phyloP scores from a whole-genome alignment of 2,113 vertebrate genomes.

The Ursus arctos region DNA sequence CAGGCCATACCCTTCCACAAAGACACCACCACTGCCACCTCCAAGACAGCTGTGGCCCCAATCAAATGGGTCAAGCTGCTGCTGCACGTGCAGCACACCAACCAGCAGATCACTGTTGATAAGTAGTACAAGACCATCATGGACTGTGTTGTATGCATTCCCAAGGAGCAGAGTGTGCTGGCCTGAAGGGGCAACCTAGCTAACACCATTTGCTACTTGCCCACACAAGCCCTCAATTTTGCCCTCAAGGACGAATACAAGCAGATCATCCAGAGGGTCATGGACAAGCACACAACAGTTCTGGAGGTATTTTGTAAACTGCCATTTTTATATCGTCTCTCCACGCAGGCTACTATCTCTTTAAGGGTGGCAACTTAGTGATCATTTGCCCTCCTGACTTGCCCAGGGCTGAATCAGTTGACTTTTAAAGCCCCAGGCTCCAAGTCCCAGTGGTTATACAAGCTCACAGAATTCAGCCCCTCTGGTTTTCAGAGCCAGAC shows the following conservation, averaged over 20 bases:
- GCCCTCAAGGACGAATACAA: constrained; percentile 93
- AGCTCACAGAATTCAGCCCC: not conserved
- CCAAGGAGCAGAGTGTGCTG: constrained; percentile 89
- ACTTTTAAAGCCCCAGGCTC: not conserved
- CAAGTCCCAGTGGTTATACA: not conserved
- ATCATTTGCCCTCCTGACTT: not conserved
- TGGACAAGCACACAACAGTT: constrained; percentile 92
- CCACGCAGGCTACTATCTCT: not conserved
- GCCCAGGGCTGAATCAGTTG: not conserved
- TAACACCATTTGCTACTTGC: constrained; percentile 93
- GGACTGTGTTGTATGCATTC: constrained; percentile 91
- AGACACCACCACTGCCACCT: constrained; percentile 90
- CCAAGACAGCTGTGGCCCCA: constrained; percentile 91
- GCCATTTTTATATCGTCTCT: not conserved
- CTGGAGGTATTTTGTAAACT: constrained; percentile 90
- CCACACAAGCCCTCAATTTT: constrained; percentile 93
- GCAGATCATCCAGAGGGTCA: constrained; percentile 90
- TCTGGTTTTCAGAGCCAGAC: not conserved
- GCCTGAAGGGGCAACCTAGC: constrained; percentile 92
- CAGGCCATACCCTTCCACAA: constrained; percentile 90
- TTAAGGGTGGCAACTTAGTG: not conserved
- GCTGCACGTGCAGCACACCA: constrained; percentile 92
- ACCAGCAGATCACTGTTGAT: constrained; percentile 90
- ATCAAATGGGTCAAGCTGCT: constrained; percentile 91
- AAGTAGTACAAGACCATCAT: constrained; percentile 93